Evolutionary conservation across 2,888 invertebrate genomes (phyloP).

Genomic region (Pyrrhosoma nymphula): DNA sequence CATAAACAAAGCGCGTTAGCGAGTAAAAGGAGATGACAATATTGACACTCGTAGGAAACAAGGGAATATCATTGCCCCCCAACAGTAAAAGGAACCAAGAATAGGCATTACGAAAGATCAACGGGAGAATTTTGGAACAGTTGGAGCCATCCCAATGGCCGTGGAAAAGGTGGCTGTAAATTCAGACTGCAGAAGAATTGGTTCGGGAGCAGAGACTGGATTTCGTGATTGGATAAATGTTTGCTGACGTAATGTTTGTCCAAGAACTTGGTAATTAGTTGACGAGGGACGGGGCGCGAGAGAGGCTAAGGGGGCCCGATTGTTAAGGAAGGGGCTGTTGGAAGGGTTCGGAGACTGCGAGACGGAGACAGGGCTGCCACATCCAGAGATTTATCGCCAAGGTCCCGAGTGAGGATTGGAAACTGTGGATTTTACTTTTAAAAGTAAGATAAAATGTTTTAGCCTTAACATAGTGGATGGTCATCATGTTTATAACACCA

Average conservation of each 20-base stretch:
- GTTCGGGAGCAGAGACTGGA: slow-evolving; percentile 18
- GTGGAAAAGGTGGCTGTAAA: slow-evolving; percentile 42
- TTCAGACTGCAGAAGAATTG: slow-evolving; percentile 62
- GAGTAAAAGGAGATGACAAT: too few species aligned
- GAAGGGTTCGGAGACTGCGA: background rate
- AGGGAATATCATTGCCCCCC: too few species aligned
- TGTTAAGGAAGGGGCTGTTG: background rate
- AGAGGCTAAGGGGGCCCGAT: background rate
- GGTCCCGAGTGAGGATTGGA: background rate
- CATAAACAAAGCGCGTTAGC: too few species aligned
- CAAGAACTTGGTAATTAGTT: slow-evolving; percentile 60
- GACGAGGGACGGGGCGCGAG: background rate
- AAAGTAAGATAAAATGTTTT: too few species aligned
- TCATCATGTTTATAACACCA: too few species aligned
- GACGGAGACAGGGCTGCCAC: background rate
- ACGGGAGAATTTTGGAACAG: background rate
- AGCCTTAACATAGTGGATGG: too few species aligned
- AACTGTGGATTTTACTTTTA: background rate
- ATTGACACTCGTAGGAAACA: too few species aligned
- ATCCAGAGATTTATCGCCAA: background rate
- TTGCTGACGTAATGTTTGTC: slow-evolving; percentile 67
- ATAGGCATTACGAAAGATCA: too few species aligned
- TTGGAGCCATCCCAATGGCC: background rate
- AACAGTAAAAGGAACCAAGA: too few species aligned
- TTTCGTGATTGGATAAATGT: slow-evolving; percentile 57